Percentiles rank a stretch among this genome's conserved stretches.
Evolutionary conservation across 2,888 invertebrate species (phyloP).

Genomic region (Disparrhopalites patrizii): DNA sequence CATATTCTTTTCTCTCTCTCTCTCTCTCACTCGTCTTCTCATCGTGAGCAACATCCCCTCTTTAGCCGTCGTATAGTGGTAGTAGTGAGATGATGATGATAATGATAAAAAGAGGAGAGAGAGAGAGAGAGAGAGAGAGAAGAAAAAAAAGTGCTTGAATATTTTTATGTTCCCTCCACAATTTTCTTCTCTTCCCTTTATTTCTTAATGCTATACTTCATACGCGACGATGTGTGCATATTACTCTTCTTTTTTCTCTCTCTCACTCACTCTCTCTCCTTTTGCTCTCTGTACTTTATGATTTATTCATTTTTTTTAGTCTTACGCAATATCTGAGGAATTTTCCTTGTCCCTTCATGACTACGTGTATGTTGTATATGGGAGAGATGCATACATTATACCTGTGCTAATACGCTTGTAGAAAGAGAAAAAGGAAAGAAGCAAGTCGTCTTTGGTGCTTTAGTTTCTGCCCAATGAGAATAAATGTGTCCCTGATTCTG

Average conservation of each 20-base stretch:
- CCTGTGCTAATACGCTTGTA: too few species aligned
- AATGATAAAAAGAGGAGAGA: slow-evolving; percentile 26
- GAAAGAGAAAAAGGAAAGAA: too few species aligned
- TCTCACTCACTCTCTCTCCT: neutral
- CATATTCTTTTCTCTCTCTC: too few species aligned
- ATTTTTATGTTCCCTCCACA: slow-evolving; percentile 20
- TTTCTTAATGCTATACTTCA: neutral
- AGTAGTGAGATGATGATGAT: slow-evolving; percentile 27
- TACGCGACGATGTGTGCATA: too few species aligned
- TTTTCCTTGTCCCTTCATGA: too few species aligned
- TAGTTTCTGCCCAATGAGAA: slow-evolving; percentile 5
- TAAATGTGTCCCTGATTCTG: slow-evolving; percentile 18
- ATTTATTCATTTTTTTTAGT: slow-evolving; percentile 1
- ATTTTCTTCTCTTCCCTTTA: slow-evolving; percentile 7
- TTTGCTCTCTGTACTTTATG: neutral
- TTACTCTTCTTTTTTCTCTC: neutral
- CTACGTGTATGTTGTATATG: too few species aligned
- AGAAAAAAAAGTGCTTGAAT: slow-evolving; percentile 24
- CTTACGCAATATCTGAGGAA: neutral
- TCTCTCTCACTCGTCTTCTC: slow-evolving; percentile 13
- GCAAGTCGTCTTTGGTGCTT: neutral
- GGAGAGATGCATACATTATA: too few species aligned
- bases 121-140: too few species aligned
- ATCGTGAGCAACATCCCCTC: slow-evolving; percentile 23
- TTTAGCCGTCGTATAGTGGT: slow-evolving; percentile 18